phyloP scores from a whole-genome alignment of 2,113 vertebrate genomes.

The Mugil cephalus region DNA sequence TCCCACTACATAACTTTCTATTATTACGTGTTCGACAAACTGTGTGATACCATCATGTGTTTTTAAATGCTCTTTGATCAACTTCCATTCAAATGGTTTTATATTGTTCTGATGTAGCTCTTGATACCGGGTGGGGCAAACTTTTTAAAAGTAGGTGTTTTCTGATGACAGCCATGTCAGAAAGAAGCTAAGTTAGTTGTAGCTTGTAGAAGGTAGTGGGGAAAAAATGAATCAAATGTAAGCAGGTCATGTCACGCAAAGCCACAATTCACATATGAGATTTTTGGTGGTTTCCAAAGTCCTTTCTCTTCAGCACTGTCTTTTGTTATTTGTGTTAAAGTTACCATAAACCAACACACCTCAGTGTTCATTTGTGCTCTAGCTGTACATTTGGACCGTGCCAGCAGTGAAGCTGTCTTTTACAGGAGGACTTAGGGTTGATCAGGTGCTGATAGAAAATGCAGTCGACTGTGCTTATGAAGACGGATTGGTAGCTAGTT shows the following conservation, averaged over 20 bases:
- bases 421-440: slow-evolving; percentile 12
- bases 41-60: slow-evolving; percentile 53
- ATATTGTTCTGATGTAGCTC: slow-evolving; percentile 72
- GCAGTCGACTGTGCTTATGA: slow-evolving; percentile 30
- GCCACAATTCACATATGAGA: slow-evolving; percentile 29
- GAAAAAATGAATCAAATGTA: slow-evolving; percentile 70
- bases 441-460: slow-evolving; percentile 34
- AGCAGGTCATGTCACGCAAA: slow-evolving; percentile 41
- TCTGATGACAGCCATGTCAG: slow-evolving; percentile 45
- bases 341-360: slow-evolving; percentile 44
- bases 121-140: slow-evolving; percentile 58
- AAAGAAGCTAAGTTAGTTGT: slow-evolving; percentile 55
- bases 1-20: slow-evolving; percentile 32
- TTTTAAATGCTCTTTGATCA: slow-evolving; percentile 52
- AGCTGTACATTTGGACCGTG: slow-evolving; percentile 33
- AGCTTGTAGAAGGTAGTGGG: slow-evolving; percentile 71
- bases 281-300: slow-evolving; percentile 22
- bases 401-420: slow-evolving; percentile 36
- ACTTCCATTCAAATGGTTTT: slow-evolving; percentile 63
- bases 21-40: slow-evolving; percentile 39
- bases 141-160: slow-evolving; percentile 54
- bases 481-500: slow-evolving; percentile 27
- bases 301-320: slow-evolving; percentile 40
- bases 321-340: slow-evolving; percentile 33
- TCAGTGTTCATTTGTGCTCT: slow-evolving; percentile 52